Evolutionary conservation across 1,140 invertebrate species (phyloP), one percentile per base, ranked within the genome.

Genomic region (Drosophila arizonae): DNA sequence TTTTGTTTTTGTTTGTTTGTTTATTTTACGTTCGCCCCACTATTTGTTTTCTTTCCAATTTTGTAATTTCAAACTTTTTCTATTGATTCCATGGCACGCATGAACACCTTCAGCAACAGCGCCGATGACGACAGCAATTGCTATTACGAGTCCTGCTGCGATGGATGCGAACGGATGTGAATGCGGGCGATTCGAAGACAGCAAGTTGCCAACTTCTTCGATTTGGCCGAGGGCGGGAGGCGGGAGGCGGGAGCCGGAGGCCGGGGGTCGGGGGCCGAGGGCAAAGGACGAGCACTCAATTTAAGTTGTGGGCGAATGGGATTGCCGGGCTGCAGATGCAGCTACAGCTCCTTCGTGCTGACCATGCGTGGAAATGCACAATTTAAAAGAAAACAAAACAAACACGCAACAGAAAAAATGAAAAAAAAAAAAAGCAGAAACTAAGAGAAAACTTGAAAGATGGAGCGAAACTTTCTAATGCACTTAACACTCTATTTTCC

Each of bases 11-110:
- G 46, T 45, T 70, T 60, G 24, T 72, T 58, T 64, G 61, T 71
- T 56, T 71, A 61, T 82, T 72, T 86, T 86, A 63, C 79, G 76
- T 71, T 72, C 69, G 72, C 66, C 76, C 76, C 82, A 88, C 82
- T 87, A 88, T 88, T 87, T 87, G 82, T 87, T 87, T 87, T 87
- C 82, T 87, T 87, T 87, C 84, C 82, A 87, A 87, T 87, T 87
- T 88, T 87, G 84, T 87, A 87, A 87, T 87, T 87, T 87, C 82
- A 87, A 87, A 87, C 55, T 87, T 87, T 87, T 87, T 87, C 82
- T 88, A 87, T 87, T 87, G 82, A 87, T 87, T 87, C 70, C 82
- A 73, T 88, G 76, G 82, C 82, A 87, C 82, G 82, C 82, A 87
- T 87, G 82, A 87, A 88, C 82, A 87, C 82, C 82, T 87, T 88